Base-by-base conservation (phyloP, 2,113 vertebrate genomes). In the Apistogramma diplotaenia region DNA sequence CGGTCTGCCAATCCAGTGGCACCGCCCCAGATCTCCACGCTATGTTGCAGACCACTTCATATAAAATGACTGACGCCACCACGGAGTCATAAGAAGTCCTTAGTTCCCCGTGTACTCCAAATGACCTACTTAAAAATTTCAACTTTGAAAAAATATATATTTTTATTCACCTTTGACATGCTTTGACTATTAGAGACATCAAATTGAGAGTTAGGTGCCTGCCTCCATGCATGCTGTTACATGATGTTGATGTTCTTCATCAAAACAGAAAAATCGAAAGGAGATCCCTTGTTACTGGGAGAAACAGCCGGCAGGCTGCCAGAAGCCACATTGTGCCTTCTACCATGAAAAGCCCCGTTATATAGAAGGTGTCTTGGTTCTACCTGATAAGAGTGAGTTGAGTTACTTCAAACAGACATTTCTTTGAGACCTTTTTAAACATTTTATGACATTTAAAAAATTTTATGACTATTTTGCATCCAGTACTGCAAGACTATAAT, bases 261-360 rank as follows among this genome's bases (percentile, higher is more conserved):
- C 19, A 37, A 76, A 83, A 91, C 90, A 99, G 98, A 99, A 99
- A 89, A 99, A 98, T 35, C 90, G 98, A 8, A 98, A 97, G 80
- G 96, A 96, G 88, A 99, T 99, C 3, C 91, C 96, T 1, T 99
- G 98, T 79, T 99, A 97, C 31, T 99, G 98, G 98, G 98, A 99
- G 93, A 99, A 96, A n/a, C 97, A 99, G 49, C 94, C 96, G 0
- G 89, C 94, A 0, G 98, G 98, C 57, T 99, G 98, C 93, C 97
- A 98, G 82, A 99, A 99, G 88, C 85, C 95, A 72, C 98, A 99
- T 89, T 99, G 98, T 19, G 98, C 96, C 27, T 99, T 99, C 87
- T 95, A 96, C 88, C 98, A 99, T 77, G 93, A 96, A 56, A 97
- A 95, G 81, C 94, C 96, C 2, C 97, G 97, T 9, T 94, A 90